Evolutionary conservation across 2,113 vertebrate species (phyloP), one percentile per base, ranked within the genome.

Genomic region (Onychorhynchus coronatus): DNA sequence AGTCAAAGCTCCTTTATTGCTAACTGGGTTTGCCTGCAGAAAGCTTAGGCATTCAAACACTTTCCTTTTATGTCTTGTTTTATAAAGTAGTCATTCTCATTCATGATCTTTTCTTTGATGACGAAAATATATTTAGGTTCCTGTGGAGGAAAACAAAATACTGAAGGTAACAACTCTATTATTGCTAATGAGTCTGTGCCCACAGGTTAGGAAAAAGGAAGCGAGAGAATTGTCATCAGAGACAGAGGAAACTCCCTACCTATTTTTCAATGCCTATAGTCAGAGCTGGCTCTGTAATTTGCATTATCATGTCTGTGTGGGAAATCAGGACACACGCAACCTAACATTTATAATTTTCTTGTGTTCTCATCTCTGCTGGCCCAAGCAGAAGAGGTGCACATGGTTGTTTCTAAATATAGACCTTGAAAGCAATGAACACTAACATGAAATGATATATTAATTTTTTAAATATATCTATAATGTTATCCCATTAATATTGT

Each of bases 1-100:
- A 94, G 81, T 86, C 83, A 90, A 79, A 93, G 58, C 22, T 95
- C n/a, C 37, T 88, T 93, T 89, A 78, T 50, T 96, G 39, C 76
- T 96, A 93, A 89, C 91, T 84, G 62, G 58, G 58, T 85, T 85
- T 79, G 55, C 39, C 44, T 91, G 49, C 72, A 85, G 58, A 85
- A 95, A 78, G 63, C 81, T 65, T 47, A 50, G 47, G 61, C 33
- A 85, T 90, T 86, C 56, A 83, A 71, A 89, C 6, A 35, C 2
- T 96, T 78, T 74, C 81, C 63, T 93, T 94, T 66, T 63, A 72
- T 30, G 24, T 66, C 77, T 89, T 91, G 14, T 37, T 94, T 85
- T 93, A 80, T 59, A 61, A 89, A 91, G 76, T 37, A 77, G 31
- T 78, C 16, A 4, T 74, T 73, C 71, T 80, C 47, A 94, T 91